These are phyloP conservation scores for Apamea epomidion DNA, from an alignment of 2,888 invertebrate genomes.

Conservation along the genomic window DNA sequence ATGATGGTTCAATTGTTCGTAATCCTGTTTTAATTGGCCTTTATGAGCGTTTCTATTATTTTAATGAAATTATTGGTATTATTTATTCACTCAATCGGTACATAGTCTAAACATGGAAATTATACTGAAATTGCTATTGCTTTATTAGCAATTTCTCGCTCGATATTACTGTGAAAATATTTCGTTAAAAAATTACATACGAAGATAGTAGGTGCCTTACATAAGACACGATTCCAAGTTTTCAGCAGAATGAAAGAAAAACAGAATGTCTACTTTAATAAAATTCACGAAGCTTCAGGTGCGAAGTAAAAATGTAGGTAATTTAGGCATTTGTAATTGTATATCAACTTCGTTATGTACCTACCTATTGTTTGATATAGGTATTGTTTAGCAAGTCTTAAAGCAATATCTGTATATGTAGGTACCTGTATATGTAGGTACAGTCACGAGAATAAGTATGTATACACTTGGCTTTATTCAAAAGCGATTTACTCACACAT, in stretches of 20 bases:
- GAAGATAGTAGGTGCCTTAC: background rate
- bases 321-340: background rate
- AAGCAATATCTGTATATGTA: background rate
- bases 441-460: too few species aligned
- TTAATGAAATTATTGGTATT: background rate
- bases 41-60: background rate
- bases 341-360: background rate
- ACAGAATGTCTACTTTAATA: background rate
- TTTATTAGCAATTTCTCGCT: background rate
- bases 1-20: background rate
- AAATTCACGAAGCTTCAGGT: background rate
- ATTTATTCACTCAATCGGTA: background rate
- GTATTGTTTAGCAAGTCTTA: background rate
- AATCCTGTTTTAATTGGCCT: slow-evolving; percentile 19
- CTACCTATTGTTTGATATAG: background rate
- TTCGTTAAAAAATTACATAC: background rate
- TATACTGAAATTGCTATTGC: background rate
- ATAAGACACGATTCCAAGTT: background rate
- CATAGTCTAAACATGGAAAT: background rate
- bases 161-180: background rate
- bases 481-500: too few species aligned
- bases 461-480: too few species aligned
- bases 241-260: slow-evolving; percentile 22
- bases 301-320: background rate
- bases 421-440: background rate